Base-by-base conservation (phyloP, 2,113 vertebrate genomes). In the Albula glossodonta region DNA sequence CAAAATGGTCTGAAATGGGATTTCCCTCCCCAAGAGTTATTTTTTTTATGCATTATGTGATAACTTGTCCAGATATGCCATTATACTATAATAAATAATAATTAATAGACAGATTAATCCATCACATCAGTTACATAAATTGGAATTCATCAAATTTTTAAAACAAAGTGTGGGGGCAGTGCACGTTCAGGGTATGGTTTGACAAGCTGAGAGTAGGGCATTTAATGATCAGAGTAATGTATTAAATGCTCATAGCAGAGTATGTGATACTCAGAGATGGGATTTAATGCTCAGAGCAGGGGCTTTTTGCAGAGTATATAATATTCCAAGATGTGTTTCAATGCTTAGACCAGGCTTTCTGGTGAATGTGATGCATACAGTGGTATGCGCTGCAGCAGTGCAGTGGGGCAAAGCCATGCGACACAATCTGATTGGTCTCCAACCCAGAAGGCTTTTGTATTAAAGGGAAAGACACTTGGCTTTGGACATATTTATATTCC, bases 401-500 rank as follows among this genome's bases (percentile, higher is more conserved):
- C 78, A 79, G 48, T 7, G 15, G 78, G 41, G 13, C 11, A n/a
- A 48, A 5, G 10, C 11, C 48, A 74, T 74, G 70, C 31, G 78
- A 87, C 87, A 92, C 91, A 89, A 90, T 90, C 90, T 90, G 89
- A 88, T 89, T 83, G 82, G 90, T 92, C 92, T 83, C 81, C 78
- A 81, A 52, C 91, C 90, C 89, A 90, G 90, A 91, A 92, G 91
- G 91, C 90, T 91, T 93, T 93, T 91, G 92, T 92, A 90, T 93
- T 90, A 88, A 90, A 91, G 88, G 87, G 82, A 88, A 89, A 92
- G 56, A 91, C 85, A 41, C 25, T 31, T 89, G 90, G 92, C 92
- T 94, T 85, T 88, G 89, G 91, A 92, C 93, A 92, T 94, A 95
- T 96, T 96, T 95, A 96, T 95, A 95, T 96, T 96, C 95, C 93